A percentile compares a stretch with the other conserved stretches of the same genome.
Evolutionary conservation across 2,113 vertebrate genomes (phyloP).

Genomic region (Drymodes brunneopygia): DNA sequence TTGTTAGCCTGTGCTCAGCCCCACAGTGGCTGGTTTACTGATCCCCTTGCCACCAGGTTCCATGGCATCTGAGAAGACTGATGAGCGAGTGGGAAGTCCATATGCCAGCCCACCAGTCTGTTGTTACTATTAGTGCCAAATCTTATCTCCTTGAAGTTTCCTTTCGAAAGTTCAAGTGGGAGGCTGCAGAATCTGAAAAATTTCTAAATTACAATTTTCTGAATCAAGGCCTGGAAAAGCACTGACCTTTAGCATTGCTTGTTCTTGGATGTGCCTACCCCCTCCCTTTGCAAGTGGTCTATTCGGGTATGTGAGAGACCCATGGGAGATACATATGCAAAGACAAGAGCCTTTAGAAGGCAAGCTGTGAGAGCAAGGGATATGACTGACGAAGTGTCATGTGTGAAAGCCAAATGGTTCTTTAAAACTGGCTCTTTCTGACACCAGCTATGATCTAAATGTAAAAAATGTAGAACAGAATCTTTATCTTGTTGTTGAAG

Average conservation of each 20-base stretch:
- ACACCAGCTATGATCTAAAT: background rate
- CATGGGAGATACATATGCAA: background rate
- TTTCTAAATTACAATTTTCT: background rate
- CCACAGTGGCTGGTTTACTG: background rate
- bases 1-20: background rate
- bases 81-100: background rate
- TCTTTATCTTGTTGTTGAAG: background rate
- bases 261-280: background rate
- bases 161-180: background rate
- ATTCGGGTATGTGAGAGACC: background rate
- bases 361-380: background rate
- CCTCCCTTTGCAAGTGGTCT: background rate
- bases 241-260: background rate
- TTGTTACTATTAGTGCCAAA: background rate
- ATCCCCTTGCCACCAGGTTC: background rate
- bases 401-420: background rate
- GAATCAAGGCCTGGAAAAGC: slow-evolving; percentile 16
- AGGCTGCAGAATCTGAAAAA: background rate
- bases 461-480: background rate
- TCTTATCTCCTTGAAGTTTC: background rate
- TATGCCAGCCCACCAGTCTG: background rate
- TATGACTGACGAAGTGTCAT: background rate
- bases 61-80: background rate
- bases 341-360: background rate
- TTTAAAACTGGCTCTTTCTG: background rate